Percentiles rank a stretch among this genome's conserved stretches.
Conservation (phyloP, 2,113 vertebrate genomes). For the Rissa tridactyla region DNA sequence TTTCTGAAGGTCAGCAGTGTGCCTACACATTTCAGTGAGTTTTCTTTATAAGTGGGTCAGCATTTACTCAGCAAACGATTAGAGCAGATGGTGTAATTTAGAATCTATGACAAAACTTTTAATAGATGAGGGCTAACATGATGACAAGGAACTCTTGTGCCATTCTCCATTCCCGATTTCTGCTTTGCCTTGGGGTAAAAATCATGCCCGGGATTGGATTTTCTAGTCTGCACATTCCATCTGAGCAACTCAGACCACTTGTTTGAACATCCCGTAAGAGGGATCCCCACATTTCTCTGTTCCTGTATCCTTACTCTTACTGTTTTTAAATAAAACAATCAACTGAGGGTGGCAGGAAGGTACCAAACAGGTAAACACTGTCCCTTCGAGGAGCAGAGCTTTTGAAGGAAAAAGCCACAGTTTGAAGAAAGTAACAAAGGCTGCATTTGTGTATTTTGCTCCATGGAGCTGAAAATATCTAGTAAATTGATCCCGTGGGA, state of each 20-base stretch:
- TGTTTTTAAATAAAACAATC: background rate
- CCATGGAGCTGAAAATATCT: constrained; percentile 84
- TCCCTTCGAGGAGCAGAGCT: constrained; percentile 21
- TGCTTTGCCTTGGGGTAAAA: constrained; percentile 49
- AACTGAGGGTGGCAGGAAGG: background rate
- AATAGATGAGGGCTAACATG: constrained; percentile 40
- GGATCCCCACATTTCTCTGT: background rate
- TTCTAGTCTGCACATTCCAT: constrained; percentile 15
- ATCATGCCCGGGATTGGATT: background rate
- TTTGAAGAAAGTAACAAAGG: constrained; percentile 78
- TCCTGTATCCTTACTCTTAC: background rate
- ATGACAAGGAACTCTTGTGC: constrained; percentile 11
- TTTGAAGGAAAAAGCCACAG: constrained; percentile 66
- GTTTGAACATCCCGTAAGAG: constrained; percentile 11
- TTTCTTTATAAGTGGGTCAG: constrained; percentile 56
- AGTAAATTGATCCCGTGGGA: constrained; percentile 88
- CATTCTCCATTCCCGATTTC: background rate
- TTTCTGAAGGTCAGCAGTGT: constrained; percentile 37
- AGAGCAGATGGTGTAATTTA: constrained; percentile 66
- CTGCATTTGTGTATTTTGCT: constrained; percentile 82
- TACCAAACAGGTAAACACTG: background rate
- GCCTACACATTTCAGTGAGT: constrained; percentile 17
- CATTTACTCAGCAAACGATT: constrained; percentile 51
- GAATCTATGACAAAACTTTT: constrained; percentile 69
- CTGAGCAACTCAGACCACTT: constrained; percentile 16